These are phyloP conservation scores for Microctonus hyperodae DNA, from an alignment of 2,888 invertebrate genomes.

Conservation along the genomic window DNA sequence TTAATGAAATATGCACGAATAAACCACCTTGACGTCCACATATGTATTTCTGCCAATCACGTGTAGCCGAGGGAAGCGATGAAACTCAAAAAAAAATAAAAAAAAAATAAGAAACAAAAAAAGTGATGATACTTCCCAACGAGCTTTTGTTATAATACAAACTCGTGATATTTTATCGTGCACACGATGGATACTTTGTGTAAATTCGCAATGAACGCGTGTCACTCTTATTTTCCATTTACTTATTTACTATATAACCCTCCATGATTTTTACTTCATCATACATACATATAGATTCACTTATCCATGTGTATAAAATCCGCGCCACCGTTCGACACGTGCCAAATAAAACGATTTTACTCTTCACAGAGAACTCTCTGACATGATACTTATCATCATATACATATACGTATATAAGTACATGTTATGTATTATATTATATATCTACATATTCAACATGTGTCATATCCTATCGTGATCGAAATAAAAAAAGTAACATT, in stretches of 20 bases:
- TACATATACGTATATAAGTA: not conserved
- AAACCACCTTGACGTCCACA: slow-evolving; percentile 27
- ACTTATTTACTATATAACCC: not conserved
- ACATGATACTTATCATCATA: slow-evolving; percentile 3
- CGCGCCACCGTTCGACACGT: not conserved
- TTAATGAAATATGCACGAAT: slow-evolving; percentile 33
- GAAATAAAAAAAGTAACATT: not conserved
- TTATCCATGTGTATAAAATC: slow-evolving; percentile 18
- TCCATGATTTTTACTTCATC: not conserved
- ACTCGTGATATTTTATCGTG: slow-evolving; percentile 26
- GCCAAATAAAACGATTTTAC: slow-evolving; percentile 19
- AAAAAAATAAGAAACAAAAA: slow-evolving; percentile 23
- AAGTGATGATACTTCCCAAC: slow-evolving; percentile 23
- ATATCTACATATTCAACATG: not conserved
- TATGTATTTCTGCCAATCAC: slow-evolving; percentile 12
- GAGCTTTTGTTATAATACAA: slow-evolving; percentile 15
- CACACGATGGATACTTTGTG: slow-evolving; percentile 11
- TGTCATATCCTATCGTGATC: not conserved
- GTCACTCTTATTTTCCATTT: slow-evolving; percentile 12
- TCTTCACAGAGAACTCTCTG: slow-evolving; percentile 6
- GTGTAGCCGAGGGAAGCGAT: slow-evolving; percentile 9
- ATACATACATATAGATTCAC: not conserved
- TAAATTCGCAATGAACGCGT: slow-evolving; percentile 14
- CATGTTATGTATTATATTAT: too few species aligned
- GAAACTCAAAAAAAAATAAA: slow-evolving; percentile 26